Evolutionary conservation across 2,113 vertebrate genomes (phyloP).

Genomic region (Greenwoodochromis staneri): DNA sequence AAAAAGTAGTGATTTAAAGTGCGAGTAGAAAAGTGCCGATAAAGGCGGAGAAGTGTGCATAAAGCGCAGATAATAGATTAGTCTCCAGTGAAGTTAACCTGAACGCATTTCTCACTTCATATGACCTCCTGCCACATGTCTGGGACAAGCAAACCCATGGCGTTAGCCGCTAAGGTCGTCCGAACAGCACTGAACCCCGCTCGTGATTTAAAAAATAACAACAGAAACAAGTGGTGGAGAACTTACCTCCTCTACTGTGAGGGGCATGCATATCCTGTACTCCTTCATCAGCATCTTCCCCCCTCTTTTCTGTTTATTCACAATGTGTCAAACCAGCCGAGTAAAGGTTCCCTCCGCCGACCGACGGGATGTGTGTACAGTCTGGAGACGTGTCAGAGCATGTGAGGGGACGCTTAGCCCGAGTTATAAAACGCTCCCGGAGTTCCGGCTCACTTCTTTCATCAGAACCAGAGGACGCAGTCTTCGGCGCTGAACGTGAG

Average conservation of each 20-base stretch:
- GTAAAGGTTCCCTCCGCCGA: slow-evolving; percentile 18
- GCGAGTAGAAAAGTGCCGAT: neutral
- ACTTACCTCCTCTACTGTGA: slow-evolving; percentile 95
- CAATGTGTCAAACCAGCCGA: slow-evolving; percentile 22
- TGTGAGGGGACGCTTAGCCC: neutral
- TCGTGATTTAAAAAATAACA: neutral
- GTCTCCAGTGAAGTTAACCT: neutral
- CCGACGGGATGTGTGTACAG: slow-evolving; percentile 22
- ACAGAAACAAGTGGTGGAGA: neutral
- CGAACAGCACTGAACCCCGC: neutral
- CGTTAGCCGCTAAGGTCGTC: neutral
- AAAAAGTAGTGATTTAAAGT: neutral
- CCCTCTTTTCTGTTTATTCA: neutral
- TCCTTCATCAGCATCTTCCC: slow-evolving; percentile 91
- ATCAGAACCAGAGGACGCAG: slow-evolving; percentile 17
- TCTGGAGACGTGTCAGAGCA: slow-evolving; percentile 41
- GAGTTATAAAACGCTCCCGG: neutral
- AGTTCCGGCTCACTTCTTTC: slow-evolving; percentile 6
- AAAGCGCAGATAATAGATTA: neutral
- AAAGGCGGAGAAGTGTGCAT: neutral
- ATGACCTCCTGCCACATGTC: neutral
- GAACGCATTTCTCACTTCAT: neutral
- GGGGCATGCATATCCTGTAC: slow-evolving; percentile 97
- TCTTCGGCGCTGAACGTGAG: neutral
- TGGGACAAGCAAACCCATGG: neutral